Evolutionary conservation across 2,888 invertebrate species (phyloP).

Genomic region (Mechanitis mazaeus): DNA sequence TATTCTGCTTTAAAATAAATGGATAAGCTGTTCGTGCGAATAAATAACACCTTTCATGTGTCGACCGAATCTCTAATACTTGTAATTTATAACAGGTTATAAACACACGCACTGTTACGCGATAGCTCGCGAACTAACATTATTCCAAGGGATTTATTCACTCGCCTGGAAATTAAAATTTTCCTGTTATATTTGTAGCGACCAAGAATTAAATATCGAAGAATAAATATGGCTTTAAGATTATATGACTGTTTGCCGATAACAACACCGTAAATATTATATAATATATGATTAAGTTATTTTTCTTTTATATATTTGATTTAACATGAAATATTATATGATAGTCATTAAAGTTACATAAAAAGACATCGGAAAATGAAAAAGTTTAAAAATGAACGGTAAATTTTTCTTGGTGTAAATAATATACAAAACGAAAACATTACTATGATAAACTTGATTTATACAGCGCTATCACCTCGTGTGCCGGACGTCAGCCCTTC

Average conservation of each 20-base stretch:
- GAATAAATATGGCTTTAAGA: too few relatives aligned
- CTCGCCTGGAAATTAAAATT: constrained; percentile 8
- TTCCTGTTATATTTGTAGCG: neutral
- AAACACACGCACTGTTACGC: constrained; percentile 31
- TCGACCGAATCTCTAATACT: constrained; percentile 31
- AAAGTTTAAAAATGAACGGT: neutral
- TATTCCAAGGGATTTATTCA: constrained; percentile 19
- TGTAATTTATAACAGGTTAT: constrained; percentile 32
- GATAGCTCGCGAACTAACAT: constrained; percentile 31
- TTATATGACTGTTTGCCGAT: too few relatives aligned
- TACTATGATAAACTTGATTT: constrained; percentile 32
- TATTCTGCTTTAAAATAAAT: constrained; percentile 21
- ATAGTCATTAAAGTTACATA: too few relatives aligned
- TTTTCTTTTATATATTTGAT: too few relatives aligned
- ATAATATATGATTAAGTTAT: too few relatives aligned
- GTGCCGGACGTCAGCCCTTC: constrained; percentile 30
- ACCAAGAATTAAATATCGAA: too few relatives aligned
- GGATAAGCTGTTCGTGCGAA: constrained; percentile 29
- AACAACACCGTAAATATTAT: too few relatives aligned
- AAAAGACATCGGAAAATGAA: neutral
- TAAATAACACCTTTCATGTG: constrained; percentile 34
- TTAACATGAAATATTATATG: too few relatives aligned
- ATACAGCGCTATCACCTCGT: constrained; percentile 34
- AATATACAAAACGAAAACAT: constrained; percentile 13
- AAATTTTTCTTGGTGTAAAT: neutral